Conservation (phyloP, 2,113 vertebrate genomes). For the Gracilinanus agilis region DNA sequence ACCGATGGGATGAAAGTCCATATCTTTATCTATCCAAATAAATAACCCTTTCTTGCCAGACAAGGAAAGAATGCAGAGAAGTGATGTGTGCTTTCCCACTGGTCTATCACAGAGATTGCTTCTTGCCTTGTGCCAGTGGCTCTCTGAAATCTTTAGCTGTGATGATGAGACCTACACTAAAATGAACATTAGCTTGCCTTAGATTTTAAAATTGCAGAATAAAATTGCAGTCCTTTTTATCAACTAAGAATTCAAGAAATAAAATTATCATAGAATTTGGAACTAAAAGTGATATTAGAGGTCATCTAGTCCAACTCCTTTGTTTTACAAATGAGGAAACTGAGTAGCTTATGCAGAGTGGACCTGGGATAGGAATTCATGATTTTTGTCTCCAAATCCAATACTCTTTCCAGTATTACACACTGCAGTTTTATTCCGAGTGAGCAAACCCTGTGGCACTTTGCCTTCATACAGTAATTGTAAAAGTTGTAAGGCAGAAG, state of each 20-base stretch:
- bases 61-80: background rate
- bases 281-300: background rate
- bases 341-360: background rate
- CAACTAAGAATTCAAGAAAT: background rate
- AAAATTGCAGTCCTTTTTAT: background rate
- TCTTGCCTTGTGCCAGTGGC: background rate
- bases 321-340: background rate
- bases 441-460: background rate
- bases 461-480: background rate
- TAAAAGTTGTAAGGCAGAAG: background rate
- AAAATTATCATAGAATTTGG: background rate
- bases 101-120: background rate
- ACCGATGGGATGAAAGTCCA: background rate
- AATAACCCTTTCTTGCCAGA: background rate
- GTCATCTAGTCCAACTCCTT: background rate
- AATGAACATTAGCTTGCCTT: background rate
- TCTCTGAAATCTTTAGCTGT: background rate
- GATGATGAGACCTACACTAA: background rate
- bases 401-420: background rate
- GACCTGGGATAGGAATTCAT: background rate
- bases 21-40: background rate
- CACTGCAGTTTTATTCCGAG: background rate
- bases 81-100: background rate
- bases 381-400: background rate
- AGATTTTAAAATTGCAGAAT: background rate